Percentiles rank a stretch among this genome's conserved stretches.
phyloP scores from a whole-genome alignment of 2,888 invertebrate species.

The Ypsolopha scabrella region DNA sequence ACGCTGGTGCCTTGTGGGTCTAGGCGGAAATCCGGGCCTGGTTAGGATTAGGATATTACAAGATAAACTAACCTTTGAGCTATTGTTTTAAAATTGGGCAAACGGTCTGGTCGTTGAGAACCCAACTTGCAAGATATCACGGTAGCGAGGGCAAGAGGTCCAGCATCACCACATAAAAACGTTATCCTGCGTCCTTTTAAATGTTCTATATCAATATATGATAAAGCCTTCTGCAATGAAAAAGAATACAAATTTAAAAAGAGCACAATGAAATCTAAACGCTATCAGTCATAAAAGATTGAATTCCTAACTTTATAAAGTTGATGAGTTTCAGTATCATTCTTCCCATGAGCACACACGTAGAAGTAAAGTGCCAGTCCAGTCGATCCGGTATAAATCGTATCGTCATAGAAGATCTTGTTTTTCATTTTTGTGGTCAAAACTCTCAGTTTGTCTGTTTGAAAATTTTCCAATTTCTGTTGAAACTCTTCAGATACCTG shows the following conservation, averaged over 20 bases:
- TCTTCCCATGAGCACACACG: constrained; percentile 37
- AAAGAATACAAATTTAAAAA: not conserved
- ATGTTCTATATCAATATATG: constrained; percentile 35
- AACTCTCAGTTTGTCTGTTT: constrained; percentile 41
- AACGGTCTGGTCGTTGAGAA: constrained; percentile 26
- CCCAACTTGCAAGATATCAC: constrained; percentile 74
- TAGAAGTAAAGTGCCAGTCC: constrained; percentile 78
- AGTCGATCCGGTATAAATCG: constrained; percentile 81
- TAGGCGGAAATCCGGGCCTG: too few relatives aligned
- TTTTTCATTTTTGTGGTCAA: constrained; percentile 47
- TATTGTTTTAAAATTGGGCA: constrained; percentile 58
- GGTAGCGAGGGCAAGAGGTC: constrained; percentile 81
- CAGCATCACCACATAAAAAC: constrained; percentile 84
- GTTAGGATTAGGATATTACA: too few relatives aligned
- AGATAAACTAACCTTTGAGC: constrained; percentile 51
- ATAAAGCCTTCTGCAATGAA: constrained; percentile 27
- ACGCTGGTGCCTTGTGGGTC: too few relatives aligned
- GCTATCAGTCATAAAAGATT: too few relatives aligned
- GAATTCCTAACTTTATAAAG: not conserved
- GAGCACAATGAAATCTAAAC: not conserved
- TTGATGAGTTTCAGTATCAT: constrained; percentile 14
- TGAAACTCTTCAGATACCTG: constrained; percentile 62
- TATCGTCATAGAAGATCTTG: constrained; percentile 68
- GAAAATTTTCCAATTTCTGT: constrained; percentile 42
- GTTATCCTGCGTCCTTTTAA: constrained; percentile 63